phyloP scores from a whole-genome alignment of 2,113 vertebrate species.

The Pseudolaguvia tuberculata region DNA sequence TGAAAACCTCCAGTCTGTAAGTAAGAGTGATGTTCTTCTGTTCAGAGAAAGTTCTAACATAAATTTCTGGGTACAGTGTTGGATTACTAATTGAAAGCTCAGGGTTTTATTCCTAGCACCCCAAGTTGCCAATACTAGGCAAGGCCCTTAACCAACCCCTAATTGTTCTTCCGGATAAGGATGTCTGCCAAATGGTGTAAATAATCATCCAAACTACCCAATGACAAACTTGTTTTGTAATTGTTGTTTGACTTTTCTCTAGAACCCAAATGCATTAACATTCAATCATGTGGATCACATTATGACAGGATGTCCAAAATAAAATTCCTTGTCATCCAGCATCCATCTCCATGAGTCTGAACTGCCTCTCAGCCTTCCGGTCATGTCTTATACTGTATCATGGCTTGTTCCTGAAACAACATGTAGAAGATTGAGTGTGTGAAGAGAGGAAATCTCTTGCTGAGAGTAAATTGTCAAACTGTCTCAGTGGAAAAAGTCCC shows the following conservation, averaged over 20 bases:
- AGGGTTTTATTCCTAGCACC: no score
- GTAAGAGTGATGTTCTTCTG: no score
- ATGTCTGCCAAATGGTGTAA: no score
- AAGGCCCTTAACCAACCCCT: no score
- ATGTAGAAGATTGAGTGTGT: slow-evolving; percentile 41
- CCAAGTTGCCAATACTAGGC: no score
- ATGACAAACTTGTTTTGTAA: background rate
- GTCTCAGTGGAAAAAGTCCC: slow-evolving; percentile 19
- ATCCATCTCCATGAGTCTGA: slow-evolving; percentile 40
- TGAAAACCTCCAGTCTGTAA: no score
- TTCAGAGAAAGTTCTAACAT: no score
- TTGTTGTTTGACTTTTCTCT: background rate
- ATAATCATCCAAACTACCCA: background rate
- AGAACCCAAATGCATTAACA: background rate
- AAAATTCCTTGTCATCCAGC: slow-evolving; percentile 38
- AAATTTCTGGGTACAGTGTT: no score
- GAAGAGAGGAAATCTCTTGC: slow-evolving; percentile 56
- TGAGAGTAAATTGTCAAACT: slow-evolving; percentile 40
- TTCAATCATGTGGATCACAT: background rate
- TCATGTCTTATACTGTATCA: background rate
- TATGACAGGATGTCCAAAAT: slow-evolving; percentile 10
- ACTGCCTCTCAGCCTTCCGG: background rate
- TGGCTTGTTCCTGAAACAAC: slow-evolving; percentile 36
- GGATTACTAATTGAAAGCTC: no score
- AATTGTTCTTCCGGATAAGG: no score